Evolutionary conservation across 2,797 vertebrate genomes (phyloP).

Genomic region (Coregonus sp.): DNA sequence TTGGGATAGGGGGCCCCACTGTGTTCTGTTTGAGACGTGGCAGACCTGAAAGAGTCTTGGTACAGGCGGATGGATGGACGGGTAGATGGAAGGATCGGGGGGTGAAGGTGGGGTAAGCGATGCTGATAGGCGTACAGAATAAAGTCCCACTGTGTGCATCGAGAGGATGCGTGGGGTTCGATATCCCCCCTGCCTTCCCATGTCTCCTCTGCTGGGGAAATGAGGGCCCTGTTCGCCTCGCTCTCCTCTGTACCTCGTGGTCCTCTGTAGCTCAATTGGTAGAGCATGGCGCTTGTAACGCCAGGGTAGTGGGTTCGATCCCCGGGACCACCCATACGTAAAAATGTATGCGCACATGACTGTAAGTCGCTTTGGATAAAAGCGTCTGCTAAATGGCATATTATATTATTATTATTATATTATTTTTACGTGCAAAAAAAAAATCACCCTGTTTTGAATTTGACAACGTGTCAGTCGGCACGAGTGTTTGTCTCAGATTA

Average conservation of each 20-base stretch:
- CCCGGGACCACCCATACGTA: too few species aligned
- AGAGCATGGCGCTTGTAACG: too few species aligned
- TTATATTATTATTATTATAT: too few species aligned
- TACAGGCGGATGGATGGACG: conserved; percentile 24
- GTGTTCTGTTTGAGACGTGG: conserved; percentile 45
- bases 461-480: conserved; percentile 62
- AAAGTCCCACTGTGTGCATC: conserved; percentile 6
- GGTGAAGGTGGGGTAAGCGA: background rate
- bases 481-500: conserved; percentile 72
- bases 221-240: conserved; percentile 24
- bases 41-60: background rate
- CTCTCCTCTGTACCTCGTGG: background rate
- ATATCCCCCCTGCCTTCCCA: conserved; percentile 8
- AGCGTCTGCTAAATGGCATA: too few species aligned
- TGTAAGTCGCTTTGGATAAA: too few species aligned
- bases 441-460: conserved; percentile 51
- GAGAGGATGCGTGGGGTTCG: conserved; percentile 22
- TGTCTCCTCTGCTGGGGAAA: conserved; percentile 1
- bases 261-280: too few species aligned
- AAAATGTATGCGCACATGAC: too few species aligned
- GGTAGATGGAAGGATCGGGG: conserved; percentile 34
- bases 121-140: conserved; percentile 5
- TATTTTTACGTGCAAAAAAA: conserved; percentile 48
- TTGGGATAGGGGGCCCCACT: conserved; percentile 43
- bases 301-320: too few species aligned